Conservation (phyloP, 2,113 vertebrate genomes). For the Okapia johnstoni region DNA sequence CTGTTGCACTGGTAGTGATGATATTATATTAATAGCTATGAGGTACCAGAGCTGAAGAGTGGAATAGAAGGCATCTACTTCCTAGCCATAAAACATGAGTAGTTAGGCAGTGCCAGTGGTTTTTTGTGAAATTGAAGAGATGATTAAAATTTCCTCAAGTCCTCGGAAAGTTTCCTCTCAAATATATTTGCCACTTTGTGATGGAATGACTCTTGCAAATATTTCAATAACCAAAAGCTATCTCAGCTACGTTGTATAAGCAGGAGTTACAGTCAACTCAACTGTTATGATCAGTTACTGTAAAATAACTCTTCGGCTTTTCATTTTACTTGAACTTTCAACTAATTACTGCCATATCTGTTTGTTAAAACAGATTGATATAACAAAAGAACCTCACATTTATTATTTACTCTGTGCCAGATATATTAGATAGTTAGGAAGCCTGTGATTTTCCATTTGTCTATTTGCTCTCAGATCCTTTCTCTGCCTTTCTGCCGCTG, state of each 20-base stretch:
- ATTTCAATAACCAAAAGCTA: neutral
- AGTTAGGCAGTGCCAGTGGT: neutral
- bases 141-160: constrained; percentile 43
- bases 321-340: neutral
- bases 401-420: neutral
- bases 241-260: neutral
- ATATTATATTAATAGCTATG: constrained; percentile 60
- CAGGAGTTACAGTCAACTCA: neutral
- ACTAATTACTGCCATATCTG: neutral
- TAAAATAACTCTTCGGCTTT: neutral
- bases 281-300: neutral
- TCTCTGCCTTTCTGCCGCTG: neutral
- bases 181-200: neutral
- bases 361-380: neutral
- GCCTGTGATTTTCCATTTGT: neutral
- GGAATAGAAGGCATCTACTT: constrained; percentile 9
- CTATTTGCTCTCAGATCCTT: neutral
- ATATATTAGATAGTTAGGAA: neutral
- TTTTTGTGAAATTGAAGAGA: constrained; percentile 36
- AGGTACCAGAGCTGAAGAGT: constrained; percentile 41
- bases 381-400: neutral
- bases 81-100: neutral
- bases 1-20: constrained; percentile 56
- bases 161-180: neutral
- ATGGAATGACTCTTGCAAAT: neutral